Conservation (phyloP, 2,113 vertebrate species). For the Myiopsitta monachus region DNA sequence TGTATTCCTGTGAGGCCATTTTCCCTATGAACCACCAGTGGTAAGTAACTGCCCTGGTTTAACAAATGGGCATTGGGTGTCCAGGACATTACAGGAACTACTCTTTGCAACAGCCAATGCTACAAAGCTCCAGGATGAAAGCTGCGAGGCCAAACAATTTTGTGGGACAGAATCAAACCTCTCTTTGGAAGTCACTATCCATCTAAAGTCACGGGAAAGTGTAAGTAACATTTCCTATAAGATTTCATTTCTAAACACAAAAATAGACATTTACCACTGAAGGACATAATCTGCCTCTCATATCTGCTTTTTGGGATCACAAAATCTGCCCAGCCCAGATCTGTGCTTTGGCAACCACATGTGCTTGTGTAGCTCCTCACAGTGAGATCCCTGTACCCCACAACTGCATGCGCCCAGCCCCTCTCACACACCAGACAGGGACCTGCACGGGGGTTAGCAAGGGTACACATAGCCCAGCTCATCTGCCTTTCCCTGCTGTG, state of each 20-base stretch:
- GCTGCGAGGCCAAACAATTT: not conserved
- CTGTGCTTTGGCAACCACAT: not conserved
- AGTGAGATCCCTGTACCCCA: not conserved
- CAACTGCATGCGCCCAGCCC: rapidly evolving
- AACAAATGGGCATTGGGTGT: not conserved
- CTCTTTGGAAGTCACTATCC: not conserved
- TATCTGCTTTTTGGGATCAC: not conserved
- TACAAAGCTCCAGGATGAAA: not conserved
- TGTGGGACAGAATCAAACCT: not conserved
- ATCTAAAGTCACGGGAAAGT: not conserved
- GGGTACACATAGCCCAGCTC: not conserved
- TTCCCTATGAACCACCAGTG: not conserved
- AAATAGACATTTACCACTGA: not conserved
- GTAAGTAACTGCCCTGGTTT: not conserved
- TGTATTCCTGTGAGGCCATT: not conserved
- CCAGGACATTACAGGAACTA: not conserved
- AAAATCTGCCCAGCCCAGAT: not conserved
- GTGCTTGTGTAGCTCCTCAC: not conserved
- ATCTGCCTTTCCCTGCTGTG: not conserved
- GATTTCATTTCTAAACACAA: not conserved
- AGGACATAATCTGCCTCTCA: not conserved
- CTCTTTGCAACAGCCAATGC: not conserved
- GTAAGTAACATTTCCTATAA: not conserved
- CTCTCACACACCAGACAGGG: not conserved
- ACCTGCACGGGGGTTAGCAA: not conserved